Evolutionary conservation across 2,113 vertebrate species (phyloP).

Genomic region (Rhinolophus ferrumequinum): DNA sequence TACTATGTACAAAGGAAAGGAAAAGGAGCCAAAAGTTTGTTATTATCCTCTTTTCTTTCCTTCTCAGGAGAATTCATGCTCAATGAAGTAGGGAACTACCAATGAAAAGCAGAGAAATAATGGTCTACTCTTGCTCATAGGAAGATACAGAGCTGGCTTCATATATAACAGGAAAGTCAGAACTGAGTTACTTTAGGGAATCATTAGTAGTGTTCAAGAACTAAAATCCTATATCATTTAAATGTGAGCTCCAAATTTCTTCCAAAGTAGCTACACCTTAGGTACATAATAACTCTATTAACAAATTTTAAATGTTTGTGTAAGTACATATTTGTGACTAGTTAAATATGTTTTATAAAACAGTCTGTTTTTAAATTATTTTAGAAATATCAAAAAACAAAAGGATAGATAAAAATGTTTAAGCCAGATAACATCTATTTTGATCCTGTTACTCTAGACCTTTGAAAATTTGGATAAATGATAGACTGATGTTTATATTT

Average conservation of each 20-base stretch:
- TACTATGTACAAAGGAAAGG: background rate
- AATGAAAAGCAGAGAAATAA: background rate
- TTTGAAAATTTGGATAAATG: background rate
- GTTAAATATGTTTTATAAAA: background rate
- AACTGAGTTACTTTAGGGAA: background rate
- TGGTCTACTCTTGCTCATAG: background rate
- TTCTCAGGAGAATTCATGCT: background rate
- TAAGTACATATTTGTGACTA: background rate
- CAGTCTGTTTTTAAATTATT: background rate
- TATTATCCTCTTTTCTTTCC: background rate
- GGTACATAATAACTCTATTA: background rate
- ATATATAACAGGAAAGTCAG: background rate
- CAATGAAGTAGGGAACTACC: background rate
- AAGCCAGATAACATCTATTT: background rate
- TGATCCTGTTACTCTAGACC: background rate
- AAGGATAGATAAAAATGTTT: background rate
- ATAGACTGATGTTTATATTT: background rate
- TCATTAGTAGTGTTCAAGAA: background rate
- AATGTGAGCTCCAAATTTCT: background rate
- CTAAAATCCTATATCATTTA: background rate
- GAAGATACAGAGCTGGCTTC: background rate
- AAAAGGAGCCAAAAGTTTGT: background rate
- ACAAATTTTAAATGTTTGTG: background rate
- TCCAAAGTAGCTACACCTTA: background rate
- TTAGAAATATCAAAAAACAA: background rate